Evolutionary conservation across 2,113 vertebrate species (phyloP).

Genomic region (Callipepla californica): DNA sequence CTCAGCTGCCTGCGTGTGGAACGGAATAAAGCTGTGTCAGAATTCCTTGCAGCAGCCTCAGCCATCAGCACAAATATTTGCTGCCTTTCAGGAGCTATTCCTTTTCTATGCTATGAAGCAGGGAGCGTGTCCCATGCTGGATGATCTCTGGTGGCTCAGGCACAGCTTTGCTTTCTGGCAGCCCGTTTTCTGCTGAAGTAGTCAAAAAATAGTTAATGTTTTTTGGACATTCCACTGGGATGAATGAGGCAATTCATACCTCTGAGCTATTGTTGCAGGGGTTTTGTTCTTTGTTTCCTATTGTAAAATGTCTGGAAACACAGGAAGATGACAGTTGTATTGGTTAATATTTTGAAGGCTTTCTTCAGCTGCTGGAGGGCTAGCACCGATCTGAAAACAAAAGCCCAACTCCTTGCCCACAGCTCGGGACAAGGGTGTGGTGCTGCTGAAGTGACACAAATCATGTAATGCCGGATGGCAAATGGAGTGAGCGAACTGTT

Average conservation of each 20-base stretch:
- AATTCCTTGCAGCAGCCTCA: neutral
- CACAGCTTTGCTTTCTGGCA: neutral
- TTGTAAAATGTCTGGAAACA: constrained; percentile 72
- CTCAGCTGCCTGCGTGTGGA: neutral
- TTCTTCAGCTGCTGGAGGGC: constrained; percentile 34
- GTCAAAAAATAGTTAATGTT: constrained; percentile 71
- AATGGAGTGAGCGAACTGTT: neutral
- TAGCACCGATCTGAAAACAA: constrained; percentile 10
- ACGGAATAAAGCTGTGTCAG: neutral
- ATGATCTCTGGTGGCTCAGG: neutral
- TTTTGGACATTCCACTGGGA: constrained; percentile 69
- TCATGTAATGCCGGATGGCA: neutral
- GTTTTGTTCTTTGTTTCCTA: constrained; percentile 73
- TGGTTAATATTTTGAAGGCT: constrained; percentile 62
- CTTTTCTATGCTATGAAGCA: constrained; percentile 30
- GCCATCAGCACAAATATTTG: constrained; percentile 43
- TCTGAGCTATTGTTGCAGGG: constrained; percentile 65
- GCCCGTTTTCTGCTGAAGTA: constrained; percentile 65
- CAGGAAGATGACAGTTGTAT: constrained; percentile 67
- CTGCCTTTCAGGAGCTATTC: constrained; percentile 49
- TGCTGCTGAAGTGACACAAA: neutral
- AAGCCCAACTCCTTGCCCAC: neutral
- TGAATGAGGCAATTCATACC: constrained; percentile 75
- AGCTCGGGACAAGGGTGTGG: constrained; percentile 36
- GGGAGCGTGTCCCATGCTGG: neutral